Conservation (phyloP, 2,888 invertebrate species). For the Orthonychiurus folsomi region DNA sequence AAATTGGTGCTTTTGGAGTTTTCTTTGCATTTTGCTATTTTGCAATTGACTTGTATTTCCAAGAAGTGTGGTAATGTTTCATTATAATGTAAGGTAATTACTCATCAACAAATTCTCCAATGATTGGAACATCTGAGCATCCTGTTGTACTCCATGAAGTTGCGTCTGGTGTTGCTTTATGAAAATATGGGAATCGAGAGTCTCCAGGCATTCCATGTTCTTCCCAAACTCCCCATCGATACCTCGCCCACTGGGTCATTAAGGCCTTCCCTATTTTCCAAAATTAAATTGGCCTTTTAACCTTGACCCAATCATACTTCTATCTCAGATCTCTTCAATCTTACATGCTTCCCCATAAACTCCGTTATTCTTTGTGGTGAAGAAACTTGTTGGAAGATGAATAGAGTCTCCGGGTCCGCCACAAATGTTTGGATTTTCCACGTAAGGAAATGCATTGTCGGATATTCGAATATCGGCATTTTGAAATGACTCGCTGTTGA, state of each 20-base stretch:
- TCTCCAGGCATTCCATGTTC: conserved; percentile 28
- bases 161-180: conserved; percentile 9
- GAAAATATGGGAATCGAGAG: conserved; percentile 30
- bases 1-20: too few relatives aligned
- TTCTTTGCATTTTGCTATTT: too few relatives aligned
- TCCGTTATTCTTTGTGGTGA: conserved; percentile 10
- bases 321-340: too few relatives aligned
- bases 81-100: conserved; percentile 5
- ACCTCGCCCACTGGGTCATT: conserved; percentile 28
- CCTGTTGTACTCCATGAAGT: conserved; percentile 6
- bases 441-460: conserved; percentile 14
- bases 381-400: conserved; percentile 28
- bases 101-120: conserved; percentile 7
- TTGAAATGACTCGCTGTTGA: conserved; percentile 21
- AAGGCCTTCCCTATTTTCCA: conserved; percentile 32
- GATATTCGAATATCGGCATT: conserved; percentile 26
- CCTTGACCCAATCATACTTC: too few relatives aligned
- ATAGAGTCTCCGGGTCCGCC: conserved; percentile 30
- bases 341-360: not conserved
- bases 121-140: conserved; percentile 12
- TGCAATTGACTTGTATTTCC: too few relatives aligned
- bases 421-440: conserved; percentile 34
- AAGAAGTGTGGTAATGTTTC: too few relatives aligned
- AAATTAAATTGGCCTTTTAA: not conserved
- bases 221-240: conserved; percentile 29